Percentiles rank a stretch among this genome's conserved stretches.
phyloP scores from a whole-genome alignment of 2,797 vertebrate genomes.

The Falco berigora region DNA sequence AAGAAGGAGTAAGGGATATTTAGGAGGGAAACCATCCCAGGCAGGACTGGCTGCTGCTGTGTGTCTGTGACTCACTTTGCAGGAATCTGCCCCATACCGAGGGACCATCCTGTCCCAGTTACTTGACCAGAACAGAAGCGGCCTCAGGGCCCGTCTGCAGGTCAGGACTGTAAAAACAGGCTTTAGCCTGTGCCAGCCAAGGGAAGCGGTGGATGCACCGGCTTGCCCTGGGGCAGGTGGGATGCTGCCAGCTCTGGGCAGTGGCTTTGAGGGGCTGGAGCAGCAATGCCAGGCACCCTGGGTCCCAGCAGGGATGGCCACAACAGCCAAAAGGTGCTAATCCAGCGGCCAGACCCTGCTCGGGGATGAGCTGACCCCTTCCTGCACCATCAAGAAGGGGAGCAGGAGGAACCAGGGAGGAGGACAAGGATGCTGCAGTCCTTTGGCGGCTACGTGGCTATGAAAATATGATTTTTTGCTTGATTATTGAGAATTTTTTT shows the following conservation, averaged over 20 bases:
- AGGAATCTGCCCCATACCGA: not conserved
- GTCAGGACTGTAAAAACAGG: not conserved
- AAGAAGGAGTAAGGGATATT: not conserved
- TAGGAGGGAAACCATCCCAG: not conserved
- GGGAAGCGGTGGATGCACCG: not conserved
- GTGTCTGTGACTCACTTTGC: not conserved
- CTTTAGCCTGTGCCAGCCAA: not conserved
- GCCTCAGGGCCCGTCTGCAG: not conserved
- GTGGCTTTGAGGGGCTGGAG: not conserved
- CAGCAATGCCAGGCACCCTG: rapidly evolving
- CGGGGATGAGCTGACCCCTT: not conserved
- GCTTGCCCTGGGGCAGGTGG: not conserved
- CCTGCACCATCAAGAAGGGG: too few relatives aligned
- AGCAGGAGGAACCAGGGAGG: not conserved
- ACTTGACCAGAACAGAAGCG: not conserved
- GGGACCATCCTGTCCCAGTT: not conserved
- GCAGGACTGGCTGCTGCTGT: not conserved
- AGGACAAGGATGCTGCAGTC: not conserved
- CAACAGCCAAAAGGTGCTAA: not conserved
- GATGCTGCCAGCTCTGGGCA: not conserved
- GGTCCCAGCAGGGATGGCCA: not conserved
- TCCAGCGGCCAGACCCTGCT: rapidly evolving
- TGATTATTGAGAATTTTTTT: not conserved
- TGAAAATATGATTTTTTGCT: rapidly evolving
- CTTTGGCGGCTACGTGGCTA: rapidly evolving